Evolutionary conservation across 2,888 invertebrate species (phyloP), one percentile per base, ranked within the genome.

Genomic region (Agonopterix arenella): DNA sequence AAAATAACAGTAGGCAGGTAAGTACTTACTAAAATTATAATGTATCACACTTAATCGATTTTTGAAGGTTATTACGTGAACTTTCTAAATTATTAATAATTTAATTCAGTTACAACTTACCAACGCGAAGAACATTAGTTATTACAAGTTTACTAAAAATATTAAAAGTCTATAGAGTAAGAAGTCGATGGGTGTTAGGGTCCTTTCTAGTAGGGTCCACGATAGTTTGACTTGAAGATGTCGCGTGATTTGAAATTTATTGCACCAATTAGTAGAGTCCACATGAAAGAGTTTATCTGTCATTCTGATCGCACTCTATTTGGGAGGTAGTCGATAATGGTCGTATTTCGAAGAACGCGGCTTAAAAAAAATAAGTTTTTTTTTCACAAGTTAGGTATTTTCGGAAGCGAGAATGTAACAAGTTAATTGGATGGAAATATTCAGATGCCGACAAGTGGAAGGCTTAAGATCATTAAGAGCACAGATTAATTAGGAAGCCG

Each of bases 321-420:
- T 88, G 88, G 88, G 89, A 82, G 89, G 86, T 86, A 85, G 76
- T 76, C 74, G 80, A 79, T 85, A 86, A 85, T 81, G 83, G 81
- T 64, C 76, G 74, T 76, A 77, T 80, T 88, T 88, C 86, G 77
- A 68, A 66, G 85, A 89, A 88, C 69, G 66, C 60, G 62, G 61
- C 64, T 72, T 73, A 70, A 71, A 73, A 45, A 49, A 49, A 51
- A 38, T 47, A 45, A 44, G 3, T 56, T 74, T 77, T 75, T 74
- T 79, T 74, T 68, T 63, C 63, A 57, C 58, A 66, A 66, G 66
- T 70, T 68, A 59, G 70, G 76, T 63, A 80, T 81, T 81, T 86
- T 82, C 80, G 76, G 85, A 83, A 85, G 85, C 84, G 82, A 83
- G 83, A 88, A 82, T 84, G 78, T 86, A 75, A 86, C 85, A 81